Base-by-base conservation (phyloP, 1,140 invertebrate species). In the Atta colombica region DNA sequence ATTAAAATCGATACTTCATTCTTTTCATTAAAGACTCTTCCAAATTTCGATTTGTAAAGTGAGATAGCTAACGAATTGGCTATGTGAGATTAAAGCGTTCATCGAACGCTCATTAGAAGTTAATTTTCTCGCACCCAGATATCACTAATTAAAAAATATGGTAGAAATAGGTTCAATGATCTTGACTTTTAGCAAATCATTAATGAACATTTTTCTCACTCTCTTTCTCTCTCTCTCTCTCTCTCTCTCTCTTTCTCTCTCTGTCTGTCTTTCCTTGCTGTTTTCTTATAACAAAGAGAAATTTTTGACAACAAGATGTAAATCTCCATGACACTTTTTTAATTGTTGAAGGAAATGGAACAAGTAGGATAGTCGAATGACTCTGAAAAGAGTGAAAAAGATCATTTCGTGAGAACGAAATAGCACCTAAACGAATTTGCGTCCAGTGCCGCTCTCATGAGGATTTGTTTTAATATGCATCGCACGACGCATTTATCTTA, bases 91-190 rank as follows among this genome's bases (percentile, higher is more conserved):
- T 1, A 28, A 28, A 61, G 16, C 51, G 51, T 66, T 25, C 28
- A 7, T 12, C 18, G 49, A 88, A 85, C 51, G 45, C 60, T 86
- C 66, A 61, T 75, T 87, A 77, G 71, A 63, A 89, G 69, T 69
- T 89, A 89, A 89, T 89, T 86, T 66, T 18, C 8, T 60, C 16
- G 53, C n/a, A 2, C 25, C 28, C 39, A 53, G 63, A n/a, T 69
- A 25, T 61, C 28, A n/a, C 21, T 89, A 77, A 89, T 87, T 77
- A 45, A 61, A 28, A 4, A 31, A 35, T 21, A 18, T 45, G 3
- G 1, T 10, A 35, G 61, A 77, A 89, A 81, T 18, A 39, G n/a
- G 12, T 5, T 49, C 55, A 10, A n/a, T 16, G 14, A 60, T 85
- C 45, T 53, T 53, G 28, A 7, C 31, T 71, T 3, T 3, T 18